These are phyloP conservation scores for Crocallis elinguaria DNA, from an alignment of 2,888 invertebrate species.

Conservation along the genomic window DNA sequence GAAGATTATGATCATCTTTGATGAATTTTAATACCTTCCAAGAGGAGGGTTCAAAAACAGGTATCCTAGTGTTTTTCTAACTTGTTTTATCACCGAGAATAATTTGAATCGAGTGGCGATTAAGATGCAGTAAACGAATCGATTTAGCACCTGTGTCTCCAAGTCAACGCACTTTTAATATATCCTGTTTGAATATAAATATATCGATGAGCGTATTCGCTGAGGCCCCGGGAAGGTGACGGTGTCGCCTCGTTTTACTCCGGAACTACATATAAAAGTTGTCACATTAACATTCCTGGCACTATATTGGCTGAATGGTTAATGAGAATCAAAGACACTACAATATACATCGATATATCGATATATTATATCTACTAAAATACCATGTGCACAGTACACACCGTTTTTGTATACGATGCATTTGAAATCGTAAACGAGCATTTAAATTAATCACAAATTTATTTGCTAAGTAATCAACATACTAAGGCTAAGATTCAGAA, in stretches of 20 bases:
- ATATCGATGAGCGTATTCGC: constrained; percentile 53
- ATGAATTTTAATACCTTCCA: neutral
- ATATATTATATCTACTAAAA: no score
- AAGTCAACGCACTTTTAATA: constrained; percentile 62
- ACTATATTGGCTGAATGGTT: constrained; percentile 14
- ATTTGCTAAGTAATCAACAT: no score
- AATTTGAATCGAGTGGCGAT: constrained; percentile 38
- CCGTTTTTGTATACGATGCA: no score
- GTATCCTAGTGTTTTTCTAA: constrained; percentile 19
- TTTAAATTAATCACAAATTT: no score
- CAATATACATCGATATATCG: neutral
- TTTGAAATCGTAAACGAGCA: no score
- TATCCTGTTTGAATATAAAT: constrained; percentile 63
- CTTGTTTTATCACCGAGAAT: constrained; percentile 34
- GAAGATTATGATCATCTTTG: neutral
- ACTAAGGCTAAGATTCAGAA: no score
- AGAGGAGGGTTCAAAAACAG: constrained; percentile 13
- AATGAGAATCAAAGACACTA: neutral
- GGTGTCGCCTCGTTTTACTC: constrained; percentile 29
- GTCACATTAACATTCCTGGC: constrained; percentile 31
- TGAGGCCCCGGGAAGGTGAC: constrained; percentile 42
- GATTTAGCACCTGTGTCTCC: constrained; percentile 52
- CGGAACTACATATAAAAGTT: constrained; percentile 32
- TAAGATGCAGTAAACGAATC: constrained; percentile 41
- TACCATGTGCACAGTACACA: no score